phyloP scores from a whole-genome alignment of 2,888 invertebrate species.

The Dusona sp. region DNA sequence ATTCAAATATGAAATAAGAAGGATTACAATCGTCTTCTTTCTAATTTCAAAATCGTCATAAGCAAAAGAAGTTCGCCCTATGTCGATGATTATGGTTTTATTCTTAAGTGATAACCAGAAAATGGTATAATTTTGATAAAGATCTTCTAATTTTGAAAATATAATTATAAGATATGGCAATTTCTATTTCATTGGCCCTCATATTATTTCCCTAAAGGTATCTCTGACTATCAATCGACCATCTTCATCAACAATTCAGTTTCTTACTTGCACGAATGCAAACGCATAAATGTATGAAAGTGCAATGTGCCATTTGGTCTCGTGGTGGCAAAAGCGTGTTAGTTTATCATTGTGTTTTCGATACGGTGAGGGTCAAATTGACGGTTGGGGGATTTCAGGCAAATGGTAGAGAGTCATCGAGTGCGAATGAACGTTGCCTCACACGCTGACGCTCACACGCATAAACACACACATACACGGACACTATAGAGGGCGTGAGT shows the following conservation, averaged over 20 bases:
- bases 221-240: background rate
- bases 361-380: slow-evolving; percentile 19
- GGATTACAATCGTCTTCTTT: background rate
- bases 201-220: background rate
- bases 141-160: background rate
- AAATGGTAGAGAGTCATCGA: slow-evolving; percentile 41
- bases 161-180: background rate
- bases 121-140: too few relatives aligned
- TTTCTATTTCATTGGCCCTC: background rate
- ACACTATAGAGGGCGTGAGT: slow-evolving; percentile 58
- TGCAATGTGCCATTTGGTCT: background rate
- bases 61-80: background rate
- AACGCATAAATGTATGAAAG: background rate
- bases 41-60: background rate
- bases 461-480: background rate
- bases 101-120: too few relatives aligned
- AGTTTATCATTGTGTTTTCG: slow-evolving; percentile 42
- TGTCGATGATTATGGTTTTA: background rate
- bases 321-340: slow-evolving; percentile 22
- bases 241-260: background rate
- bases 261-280: background rate
- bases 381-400: slow-evolving; percentile 14
- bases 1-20: too few relatives aligned
- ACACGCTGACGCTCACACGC: background rate
- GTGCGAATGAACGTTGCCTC: slow-evolving; percentile 16